These are phyloP conservation scores for Cephalotes varians DNA, from an alignment of 2,888 invertebrate species.

Conservation along the genomic window DNA sequence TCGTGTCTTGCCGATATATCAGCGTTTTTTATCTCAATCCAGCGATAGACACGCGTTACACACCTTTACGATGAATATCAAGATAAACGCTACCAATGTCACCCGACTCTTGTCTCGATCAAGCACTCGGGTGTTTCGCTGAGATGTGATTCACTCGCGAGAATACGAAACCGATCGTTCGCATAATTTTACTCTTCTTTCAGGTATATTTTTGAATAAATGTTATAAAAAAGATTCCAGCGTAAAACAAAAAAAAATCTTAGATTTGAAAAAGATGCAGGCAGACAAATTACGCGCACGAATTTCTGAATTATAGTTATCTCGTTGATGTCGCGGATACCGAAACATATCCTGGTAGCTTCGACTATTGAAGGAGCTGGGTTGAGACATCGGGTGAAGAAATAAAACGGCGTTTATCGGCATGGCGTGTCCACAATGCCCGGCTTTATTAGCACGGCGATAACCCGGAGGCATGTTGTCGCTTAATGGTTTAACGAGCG, in stretches of 20 bases:
- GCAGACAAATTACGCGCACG: neutral
- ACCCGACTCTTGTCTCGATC: constrained; percentile 30
- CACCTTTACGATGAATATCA: constrained; percentile 69
- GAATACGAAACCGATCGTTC: constrained; percentile 29
- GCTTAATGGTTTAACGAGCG: constrained; percentile 70
- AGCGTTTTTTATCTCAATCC: constrained; percentile 66
- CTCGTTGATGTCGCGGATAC: neutral
- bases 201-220: constrained; percentile 1
- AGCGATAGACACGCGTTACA: constrained; percentile 71
- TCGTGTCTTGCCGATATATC: constrained; percentile 57
- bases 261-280: neutral
- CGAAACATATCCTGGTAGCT: neutral
- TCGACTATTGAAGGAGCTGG: constrained; percentile 9
- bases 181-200: constrained; percentile 21
- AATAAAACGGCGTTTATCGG: constrained; percentile 78
- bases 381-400: constrained; percentile 37
- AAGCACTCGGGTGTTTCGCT: constrained; percentile 1
- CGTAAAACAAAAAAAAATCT: neutral
- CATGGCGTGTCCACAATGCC: constrained; percentile 73
- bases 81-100: constrained; percentile 56
- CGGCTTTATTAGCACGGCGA: constrained; percentile 79
- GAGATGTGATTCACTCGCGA: constrained; percentile 31
- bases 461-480: constrained; percentile 73
- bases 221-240: neutral
- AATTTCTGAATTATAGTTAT: constrained; percentile 12